Percentiles rank a stretch among this genome's conserved stretches.
These are phyloP conservation scores for Drosophila persimilis DNA, from an alignment of 1,140 invertebrate species.

Conservation along the genomic window DNA sequence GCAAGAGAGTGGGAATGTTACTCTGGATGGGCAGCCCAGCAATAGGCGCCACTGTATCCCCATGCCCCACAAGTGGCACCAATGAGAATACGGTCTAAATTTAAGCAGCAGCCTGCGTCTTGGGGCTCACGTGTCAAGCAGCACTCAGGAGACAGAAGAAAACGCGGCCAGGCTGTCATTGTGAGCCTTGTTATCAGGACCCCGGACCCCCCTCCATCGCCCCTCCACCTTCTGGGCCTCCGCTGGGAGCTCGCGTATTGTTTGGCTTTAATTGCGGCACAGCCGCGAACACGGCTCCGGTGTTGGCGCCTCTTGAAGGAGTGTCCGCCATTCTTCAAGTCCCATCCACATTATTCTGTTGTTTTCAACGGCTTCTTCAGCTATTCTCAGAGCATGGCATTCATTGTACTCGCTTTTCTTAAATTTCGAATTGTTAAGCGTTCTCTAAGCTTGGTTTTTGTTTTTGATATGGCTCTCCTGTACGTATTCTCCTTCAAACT, in stretches of 20 bases:
- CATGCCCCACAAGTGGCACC: too few relatives aligned
- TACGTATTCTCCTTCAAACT: too few relatives aligned
- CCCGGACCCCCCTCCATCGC: too few relatives aligned
- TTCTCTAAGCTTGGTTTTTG: too few relatives aligned
- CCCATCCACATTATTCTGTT: conserved; percentile 16
- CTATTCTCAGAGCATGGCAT: too few relatives aligned
- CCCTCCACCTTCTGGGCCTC: conserved; percentile 1
- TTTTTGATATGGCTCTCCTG: too few relatives aligned
- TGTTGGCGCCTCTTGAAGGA: conserved; percentile 27
- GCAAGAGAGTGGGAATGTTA: too few relatives aligned
- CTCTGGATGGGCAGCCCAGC: too few relatives aligned
- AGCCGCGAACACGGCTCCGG: conserved; percentile 25
- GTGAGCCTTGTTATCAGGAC: too few relatives aligned
- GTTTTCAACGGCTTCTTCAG: conserved; percentile 16
- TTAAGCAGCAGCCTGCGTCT: conserved; percentile 14
- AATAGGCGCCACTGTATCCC: too few relatives aligned
- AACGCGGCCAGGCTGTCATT: not conserved
- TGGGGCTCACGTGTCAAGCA: conserved; percentile 41
- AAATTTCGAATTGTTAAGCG: too few relatives aligned
- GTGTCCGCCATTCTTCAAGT: conserved; percentile 38
- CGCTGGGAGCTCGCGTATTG: conserved; percentile 25
- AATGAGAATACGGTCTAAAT: conserved; percentile 6
- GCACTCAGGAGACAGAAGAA: conserved; percentile 8
- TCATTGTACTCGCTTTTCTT: too few relatives aligned
- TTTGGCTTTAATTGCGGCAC: conserved; percentile 51